These are phyloP conservation scores for Dusona sp. DNA, from an alignment of 2,888 invertebrate species.

Conservation along the genomic window DNA sequence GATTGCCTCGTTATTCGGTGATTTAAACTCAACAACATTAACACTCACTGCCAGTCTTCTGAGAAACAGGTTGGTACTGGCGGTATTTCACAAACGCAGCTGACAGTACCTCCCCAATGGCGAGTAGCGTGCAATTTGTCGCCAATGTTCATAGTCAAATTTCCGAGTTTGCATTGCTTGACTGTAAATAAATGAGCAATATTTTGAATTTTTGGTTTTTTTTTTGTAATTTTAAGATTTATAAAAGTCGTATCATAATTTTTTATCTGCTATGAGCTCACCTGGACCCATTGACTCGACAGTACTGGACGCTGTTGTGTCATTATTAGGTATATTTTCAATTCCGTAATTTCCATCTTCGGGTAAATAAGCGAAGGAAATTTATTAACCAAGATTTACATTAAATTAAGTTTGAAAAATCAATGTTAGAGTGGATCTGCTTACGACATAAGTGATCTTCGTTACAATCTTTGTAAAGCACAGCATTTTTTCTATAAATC, in stretches of 20 bases:
- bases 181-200: neutral
- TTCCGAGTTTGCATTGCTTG: slow-evolving; percentile 66
- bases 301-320: neutral
- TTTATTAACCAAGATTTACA: neutral
- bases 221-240: neutral
- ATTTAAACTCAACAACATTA: too few relatives aligned
- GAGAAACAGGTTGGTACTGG: too few relatives aligned
- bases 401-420: neutral
- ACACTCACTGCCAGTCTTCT: too few relatives aligned
- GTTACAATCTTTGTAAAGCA: neutral
- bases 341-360: neutral
- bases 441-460: neutral
- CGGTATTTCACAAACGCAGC: too few relatives aligned
- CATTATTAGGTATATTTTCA: neutral
- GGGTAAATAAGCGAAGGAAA: neutral
- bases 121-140: slow-evolving; percentile 64
- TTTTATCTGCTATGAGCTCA: neutral
- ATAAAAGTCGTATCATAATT: neutral
- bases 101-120: neutral
- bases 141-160: slow-evolving; percentile 66
- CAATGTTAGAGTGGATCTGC: neutral
- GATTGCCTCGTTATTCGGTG: too few relatives aligned
- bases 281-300: neutral
- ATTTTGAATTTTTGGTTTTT: neutral
- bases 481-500: neutral